Conservation (phyloP, 2,888 invertebrate genomes). For the Agriopis leucophaearia region DNA sequence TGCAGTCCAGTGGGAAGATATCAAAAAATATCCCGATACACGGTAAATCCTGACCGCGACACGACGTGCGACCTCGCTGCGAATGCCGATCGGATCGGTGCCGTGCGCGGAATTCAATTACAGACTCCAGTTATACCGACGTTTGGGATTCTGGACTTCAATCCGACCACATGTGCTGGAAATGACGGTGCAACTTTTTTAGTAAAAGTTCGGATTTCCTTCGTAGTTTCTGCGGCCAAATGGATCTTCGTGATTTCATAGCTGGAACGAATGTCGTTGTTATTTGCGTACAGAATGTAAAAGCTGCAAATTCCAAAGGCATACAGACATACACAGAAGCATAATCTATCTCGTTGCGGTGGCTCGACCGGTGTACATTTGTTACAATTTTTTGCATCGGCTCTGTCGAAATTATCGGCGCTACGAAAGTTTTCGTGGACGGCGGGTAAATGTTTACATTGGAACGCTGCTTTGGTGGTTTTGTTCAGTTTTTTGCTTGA, state of each 20-base stretch:
- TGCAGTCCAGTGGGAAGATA: conserved; percentile 68
- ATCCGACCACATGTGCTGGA: conserved; percentile 38
- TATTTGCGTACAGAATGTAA: background rate
- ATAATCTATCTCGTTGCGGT: conserved; percentile 30
- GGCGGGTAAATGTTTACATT: conserved; percentile 79
- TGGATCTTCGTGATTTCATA: conserved; percentile 16
- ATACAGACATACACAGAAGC: background rate
- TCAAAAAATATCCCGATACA: conserved; percentile 78
- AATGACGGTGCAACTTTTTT: conserved; percentile 39
- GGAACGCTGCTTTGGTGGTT: conserved; percentile 69
- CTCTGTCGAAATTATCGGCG: conserved; percentile 69
- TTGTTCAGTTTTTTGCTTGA: conserved; percentile 67
- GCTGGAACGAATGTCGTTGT: background rate
- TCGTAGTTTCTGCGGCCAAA: background rate
- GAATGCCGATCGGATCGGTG: conserved; percentile 57
- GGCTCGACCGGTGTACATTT: conserved; percentile 52
- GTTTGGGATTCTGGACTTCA: conserved; percentile 59
- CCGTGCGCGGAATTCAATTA: conserved; percentile 80
- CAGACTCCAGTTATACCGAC: conserved; percentile 61
- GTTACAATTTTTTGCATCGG: conserved; percentile 69
- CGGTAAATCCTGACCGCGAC: conserved; percentile 76
- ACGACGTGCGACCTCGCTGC: conserved; percentile 66
- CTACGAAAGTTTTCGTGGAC: conserved; percentile 76
- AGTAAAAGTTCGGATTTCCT: conserved; percentile 28
- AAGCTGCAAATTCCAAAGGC: background rate